A percentile compares a stretch with the other conserved stretches of the same genome.
These are phyloP conservation scores for Polyergus mexicanus DNA, from an alignment of 1,140 invertebrate species.

Conservation along the genomic window DNA sequence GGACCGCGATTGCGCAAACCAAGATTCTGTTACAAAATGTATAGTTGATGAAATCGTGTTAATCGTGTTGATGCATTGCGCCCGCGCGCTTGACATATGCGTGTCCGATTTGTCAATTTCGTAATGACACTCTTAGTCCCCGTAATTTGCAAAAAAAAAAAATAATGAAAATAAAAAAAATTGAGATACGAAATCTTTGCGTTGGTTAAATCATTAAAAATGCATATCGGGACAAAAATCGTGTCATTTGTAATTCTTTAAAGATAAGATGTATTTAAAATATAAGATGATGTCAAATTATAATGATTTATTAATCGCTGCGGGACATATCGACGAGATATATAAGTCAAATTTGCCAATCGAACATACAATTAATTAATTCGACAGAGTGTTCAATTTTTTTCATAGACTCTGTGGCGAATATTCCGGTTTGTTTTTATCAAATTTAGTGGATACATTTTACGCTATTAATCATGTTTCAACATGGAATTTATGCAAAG, in stretches of 20 bases:
- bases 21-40: slow-evolving; percentile 65
- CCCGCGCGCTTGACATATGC: background rate
- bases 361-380: slow-evolving; percentile 26
- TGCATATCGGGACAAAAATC: background rate
- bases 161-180: background rate
- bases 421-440: slow-evolving; percentile 14
- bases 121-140: background rate
- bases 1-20: slow-evolving; percentile 16
- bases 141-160: background rate
- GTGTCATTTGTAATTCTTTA: background rate
- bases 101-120: slow-evolving; percentile 34
- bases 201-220: background rate
- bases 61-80: slow-evolving; percentile 48
- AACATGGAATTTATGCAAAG: background rate
- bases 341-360: background rate
- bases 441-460: background rate
- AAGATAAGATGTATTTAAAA: background rate
- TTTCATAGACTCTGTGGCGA: background rate
- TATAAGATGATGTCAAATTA: background rate
- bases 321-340: background rate
- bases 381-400: background rate
- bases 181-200: background rate
- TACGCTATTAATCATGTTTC: slow-evolving; percentile 2
- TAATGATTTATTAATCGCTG: background rate
- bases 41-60: slow-evolving; percentile 51